A percentile compares a stretch with the other conserved stretches of the same genome.
Conservation (phyloP, 1,140 invertebrate genomes). For the Globodera rostochiensis region DNA sequence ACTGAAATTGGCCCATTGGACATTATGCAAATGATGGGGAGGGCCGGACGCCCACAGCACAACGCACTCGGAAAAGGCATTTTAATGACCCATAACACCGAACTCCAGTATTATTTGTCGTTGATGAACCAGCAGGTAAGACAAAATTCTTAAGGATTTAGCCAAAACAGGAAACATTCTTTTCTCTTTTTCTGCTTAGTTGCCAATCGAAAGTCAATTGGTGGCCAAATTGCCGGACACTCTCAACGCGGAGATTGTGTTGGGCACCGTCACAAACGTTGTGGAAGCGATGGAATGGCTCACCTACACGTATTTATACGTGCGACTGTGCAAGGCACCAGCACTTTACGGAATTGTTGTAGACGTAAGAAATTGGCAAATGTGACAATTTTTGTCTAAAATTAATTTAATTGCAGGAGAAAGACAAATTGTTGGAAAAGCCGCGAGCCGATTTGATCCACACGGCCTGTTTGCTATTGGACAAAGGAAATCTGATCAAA, state of each 20-base stretch:
- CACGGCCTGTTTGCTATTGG: conserved; percentile 86
- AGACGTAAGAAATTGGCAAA: conserved; percentile 69
- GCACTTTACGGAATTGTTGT: conserved; percentile 83
- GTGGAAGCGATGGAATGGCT: conserved; percentile 92
- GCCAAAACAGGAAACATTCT: conserved; percentile 38
- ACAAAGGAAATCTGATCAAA: conserved; percentile 87
- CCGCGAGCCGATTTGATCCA: conserved; percentile 93
- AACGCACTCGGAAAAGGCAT: conserved; percentile 98
- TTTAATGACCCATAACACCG: conserved; percentile 96
- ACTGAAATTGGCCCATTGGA: conserved; percentile 93
- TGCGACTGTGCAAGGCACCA: conserved; percentile 78
- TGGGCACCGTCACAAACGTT: conserved; percentile 92
- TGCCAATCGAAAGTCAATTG: conserved; percentile 73
- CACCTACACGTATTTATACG: conserved; percentile 95
- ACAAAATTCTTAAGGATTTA: conserved; percentile 55
- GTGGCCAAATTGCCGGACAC: conserved; percentile 82
- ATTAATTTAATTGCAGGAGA: conserved; percentile 53
- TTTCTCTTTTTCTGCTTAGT: conserved; percentile 34
- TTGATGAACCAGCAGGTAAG: conserved; percentile 86
- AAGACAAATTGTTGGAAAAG: conserved; percentile 81
- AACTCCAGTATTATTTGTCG: conserved; percentile 96
- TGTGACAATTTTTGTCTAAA: background rate
- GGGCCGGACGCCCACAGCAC: conserved; percentile 96
- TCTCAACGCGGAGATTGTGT: conserved; percentile 94
- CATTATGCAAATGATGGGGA: conserved; percentile 80